Evolutionary conservation across 2,113 vertebrate genomes (phyloP), one percentile per base, ranked within the genome.

Genomic region (Stercorarius parasiticus): DNA sequence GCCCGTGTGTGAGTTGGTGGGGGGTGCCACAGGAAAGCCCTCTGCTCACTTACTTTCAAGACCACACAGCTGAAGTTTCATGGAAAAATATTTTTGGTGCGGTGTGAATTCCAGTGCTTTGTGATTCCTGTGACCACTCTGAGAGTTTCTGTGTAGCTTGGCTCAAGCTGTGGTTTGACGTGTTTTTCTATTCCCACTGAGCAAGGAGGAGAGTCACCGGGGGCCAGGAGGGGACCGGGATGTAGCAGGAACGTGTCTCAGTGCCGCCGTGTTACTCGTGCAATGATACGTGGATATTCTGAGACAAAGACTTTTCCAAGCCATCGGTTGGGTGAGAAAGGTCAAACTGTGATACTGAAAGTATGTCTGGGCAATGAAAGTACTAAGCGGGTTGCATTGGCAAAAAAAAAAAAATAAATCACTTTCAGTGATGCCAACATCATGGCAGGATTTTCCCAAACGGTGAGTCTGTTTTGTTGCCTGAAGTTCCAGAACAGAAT

Each of bases 241-340:
- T 0, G 0, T 2, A 16, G 56, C 56, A 49, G 49, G 10, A 14
- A 11, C 1, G 0, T 5, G 40, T 82, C 69, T 61, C 26, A 6
- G 47, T 2, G 16, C 65, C 3, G 1, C 17, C 62, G 23, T 29
- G 53, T 81, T 78, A 34, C 67, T 61, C 13, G 6, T 2, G 4
- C 10, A 10, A 10, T 5, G 38, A 5, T 10, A 3, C 0, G 0
- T 36, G 81, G 50, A 1, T 32, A 2, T 43, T 65, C 13, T 10
- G 86, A 86, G 82, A 23, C 47, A 29, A 58, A 53, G 30, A 15
- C 43, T 30, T n/a, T 36, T 55, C 73, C 0, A 3, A 38, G 53
- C 27, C 10, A 9, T 36, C 78, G 11, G 15, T 9, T 69, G 66
- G 42, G 49, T 1, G 38, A 61, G n/a, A 36, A 74, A 70, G 30